Conservation (phyloP, 2,113 vertebrate genomes). For the Boleophthalmus pectinirostris region DNA sequence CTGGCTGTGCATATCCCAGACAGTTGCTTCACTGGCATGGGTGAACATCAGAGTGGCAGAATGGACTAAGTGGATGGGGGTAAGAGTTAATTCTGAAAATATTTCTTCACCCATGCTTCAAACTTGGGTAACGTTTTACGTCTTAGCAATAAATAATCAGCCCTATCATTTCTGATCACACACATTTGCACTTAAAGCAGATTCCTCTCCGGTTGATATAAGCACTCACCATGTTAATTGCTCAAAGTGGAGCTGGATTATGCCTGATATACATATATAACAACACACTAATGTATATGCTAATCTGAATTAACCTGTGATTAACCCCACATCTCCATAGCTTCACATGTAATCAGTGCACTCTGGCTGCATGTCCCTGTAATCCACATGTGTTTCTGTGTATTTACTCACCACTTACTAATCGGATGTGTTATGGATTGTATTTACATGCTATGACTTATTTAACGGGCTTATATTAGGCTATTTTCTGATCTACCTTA, state of each 20-base stretch:
- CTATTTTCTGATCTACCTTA: no score
- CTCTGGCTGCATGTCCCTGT: constrained; percentile 19
- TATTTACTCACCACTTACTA: not conserved
- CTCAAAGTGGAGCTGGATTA: constrained; percentile 16
- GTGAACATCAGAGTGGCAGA: not conserved
- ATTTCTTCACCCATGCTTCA: not conserved
- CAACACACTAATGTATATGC: constrained; percentile 11
- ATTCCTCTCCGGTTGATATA: not conserved
- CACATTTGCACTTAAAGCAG: not conserved
- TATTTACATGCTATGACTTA: not conserved
- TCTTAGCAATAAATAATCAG: not conserved
- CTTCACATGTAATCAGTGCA: not conserved
- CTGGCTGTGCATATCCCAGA: no score
- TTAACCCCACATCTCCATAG: constrained; percentile 15
- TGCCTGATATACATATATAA: constrained; percentile 2
- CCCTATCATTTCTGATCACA: no score
- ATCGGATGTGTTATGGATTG: not conserved
- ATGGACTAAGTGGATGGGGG: no score
- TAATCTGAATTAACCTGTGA: constrained; percentile 33
- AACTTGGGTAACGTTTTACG: not conserved
- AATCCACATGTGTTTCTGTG: constrained; percentile 18
- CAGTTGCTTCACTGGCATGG: no score
- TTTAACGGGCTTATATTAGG: not conserved
- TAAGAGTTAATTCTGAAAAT: not conserved
- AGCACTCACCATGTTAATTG: not conserved